phyloP scores from a whole-genome alignment of 2,797 vertebrate genomes.

The Halcyon leucocephala region DNA sequence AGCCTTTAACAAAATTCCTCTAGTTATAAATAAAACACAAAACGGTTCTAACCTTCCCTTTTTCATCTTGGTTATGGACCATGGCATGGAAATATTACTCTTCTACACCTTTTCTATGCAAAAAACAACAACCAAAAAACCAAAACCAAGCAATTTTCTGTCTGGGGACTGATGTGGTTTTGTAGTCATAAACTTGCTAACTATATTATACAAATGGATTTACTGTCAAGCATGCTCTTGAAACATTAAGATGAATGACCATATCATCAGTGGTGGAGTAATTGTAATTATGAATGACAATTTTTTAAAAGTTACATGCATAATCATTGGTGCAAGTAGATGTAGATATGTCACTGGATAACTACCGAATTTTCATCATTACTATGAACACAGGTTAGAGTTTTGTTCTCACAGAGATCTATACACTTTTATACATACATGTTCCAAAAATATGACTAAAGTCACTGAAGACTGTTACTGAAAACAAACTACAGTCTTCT shows the following conservation, averaged over 20 bases:
- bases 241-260: not conserved
- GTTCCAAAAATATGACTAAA: not conserved
- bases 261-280: not conserved
- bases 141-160: not conserved
- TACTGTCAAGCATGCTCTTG: not conserved
- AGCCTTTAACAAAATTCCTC: not conserved
- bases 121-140: accelerated
- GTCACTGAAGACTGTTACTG: not conserved
- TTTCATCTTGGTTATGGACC: not conserved
- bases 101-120: not conserved
- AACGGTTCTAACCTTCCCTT: not conserved
- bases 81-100: not conserved
- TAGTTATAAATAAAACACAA: not conserved
- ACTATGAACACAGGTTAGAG: not conserved
- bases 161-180: not conserved
- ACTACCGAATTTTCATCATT: not conserved
- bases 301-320: not conserved
- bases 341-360: not conserved
- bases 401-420: not conserved
- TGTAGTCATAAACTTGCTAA: not conserved
- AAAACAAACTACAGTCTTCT: not conserved
- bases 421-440: accelerated
- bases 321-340: not conserved
- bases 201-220: not conserved
- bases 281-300: not conserved